These are phyloP conservation scores for Ectobius pallidus DNA, from an alignment of 2,888 invertebrate genomes.

Conservation along the genomic window DNA sequence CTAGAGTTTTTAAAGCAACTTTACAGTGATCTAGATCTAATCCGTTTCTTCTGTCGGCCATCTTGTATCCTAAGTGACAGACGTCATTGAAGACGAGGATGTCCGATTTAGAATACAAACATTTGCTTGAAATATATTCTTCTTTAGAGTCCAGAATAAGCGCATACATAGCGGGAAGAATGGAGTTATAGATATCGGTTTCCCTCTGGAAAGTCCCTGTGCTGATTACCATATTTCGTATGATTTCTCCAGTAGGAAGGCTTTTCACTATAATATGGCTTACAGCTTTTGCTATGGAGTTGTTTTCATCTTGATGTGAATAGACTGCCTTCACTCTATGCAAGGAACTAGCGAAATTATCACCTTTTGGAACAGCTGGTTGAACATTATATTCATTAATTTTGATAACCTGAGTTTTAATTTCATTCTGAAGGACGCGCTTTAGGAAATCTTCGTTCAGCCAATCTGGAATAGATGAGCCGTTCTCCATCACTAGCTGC, in stretches of 20 bases:
- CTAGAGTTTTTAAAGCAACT: conserved; percentile 26
- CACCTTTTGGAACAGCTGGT: conserved; percentile 11
- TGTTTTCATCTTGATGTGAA: background rate
- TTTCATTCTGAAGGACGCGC: background rate
- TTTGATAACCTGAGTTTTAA: background rate
- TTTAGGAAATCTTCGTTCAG: conserved; percentile 19
- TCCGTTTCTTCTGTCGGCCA: conserved; percentile 23
- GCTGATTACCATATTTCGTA: conserved; percentile 18
- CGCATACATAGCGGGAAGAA: conserved; percentile 26
- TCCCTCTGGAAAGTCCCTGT: conserved; percentile 34
- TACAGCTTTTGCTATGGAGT: background rate
- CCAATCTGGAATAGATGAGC: background rate
- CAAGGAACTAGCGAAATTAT: conserved; percentile 6
- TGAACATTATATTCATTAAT: background rate
- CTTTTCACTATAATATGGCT: conserved; percentile 3
- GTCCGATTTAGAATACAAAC: background rate
- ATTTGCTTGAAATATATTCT: background rate
- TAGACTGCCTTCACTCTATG: background rate
- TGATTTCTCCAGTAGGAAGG: background rate
- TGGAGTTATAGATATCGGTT: conserved; percentile 22
- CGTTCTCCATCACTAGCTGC: background rate
- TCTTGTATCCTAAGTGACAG: conserved; percentile 6
- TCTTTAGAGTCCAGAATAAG: background rate
- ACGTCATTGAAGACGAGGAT: conserved; percentile 36
- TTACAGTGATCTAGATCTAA: conserved; percentile 29